Evolutionary conservation across 2,113 vertebrate species (phyloP), one percentile per base, ranked within the genome.

Genomic region (Corydoras sp.): DNA sequence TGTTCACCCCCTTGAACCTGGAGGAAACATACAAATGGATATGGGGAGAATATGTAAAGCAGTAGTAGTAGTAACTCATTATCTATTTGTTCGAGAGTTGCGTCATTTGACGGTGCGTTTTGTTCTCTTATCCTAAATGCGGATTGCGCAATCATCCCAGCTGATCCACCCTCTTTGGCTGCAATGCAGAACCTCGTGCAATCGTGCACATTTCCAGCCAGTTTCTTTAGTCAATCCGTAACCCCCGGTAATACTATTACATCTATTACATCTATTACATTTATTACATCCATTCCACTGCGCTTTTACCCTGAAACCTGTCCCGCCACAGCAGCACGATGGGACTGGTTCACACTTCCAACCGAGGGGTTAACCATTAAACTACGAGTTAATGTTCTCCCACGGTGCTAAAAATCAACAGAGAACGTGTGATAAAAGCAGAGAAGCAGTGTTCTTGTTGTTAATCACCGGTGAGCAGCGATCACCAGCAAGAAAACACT

Each of bases 321-420:
- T 70, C n/a, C 32, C 2, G 35, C 15, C 62, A 18, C 24, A 2
- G 15, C 32, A 15, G 43, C 0, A 4, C 10, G 0, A 14, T 5
- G 18, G 15, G 15, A 48, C 56, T 12, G 32, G 24, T n/a, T 18
- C 58, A 69, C 13, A n/a, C 68, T 62, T 74, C 68, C 69, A 56
- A 50, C 53, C 58, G 60, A 84, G 78, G 84, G 83, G 89, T 90
- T 90, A 89, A 89, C 81, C 75, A 80, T 81, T 86, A 73, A 81
- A 60, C 55, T 9, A 76, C 61, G 75, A 62, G 88, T 88, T 89
- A 90, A 91, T 86, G 84, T 88, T 85, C 81, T 80, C 73, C 64
- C 58, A 43, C 69, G 24, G 76, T 66, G 15, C 49, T 72, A 56
- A 60, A 50, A 56, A 49, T 72, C 73, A 62, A 69, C 81, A 76